Evolutionary conservation across 1,140 invertebrate species (phyloP).

Genomic region (Tetragonula clypearis): DNA sequence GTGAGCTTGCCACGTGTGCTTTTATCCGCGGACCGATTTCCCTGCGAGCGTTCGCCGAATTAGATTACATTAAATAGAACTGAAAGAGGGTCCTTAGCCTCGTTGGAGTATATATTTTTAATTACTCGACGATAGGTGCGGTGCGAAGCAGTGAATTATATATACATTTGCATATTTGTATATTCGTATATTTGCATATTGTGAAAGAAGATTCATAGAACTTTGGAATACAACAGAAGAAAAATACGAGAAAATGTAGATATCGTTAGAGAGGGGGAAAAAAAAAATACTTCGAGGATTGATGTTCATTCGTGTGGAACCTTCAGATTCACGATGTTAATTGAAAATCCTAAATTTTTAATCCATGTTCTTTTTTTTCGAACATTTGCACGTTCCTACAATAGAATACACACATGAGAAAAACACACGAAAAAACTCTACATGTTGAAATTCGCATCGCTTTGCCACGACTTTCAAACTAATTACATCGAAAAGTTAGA

Average conservation of each 20-base stretch:
- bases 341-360: background rate
- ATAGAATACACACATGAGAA: no score
- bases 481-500: background rate
- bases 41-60: background rate
- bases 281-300: no score
- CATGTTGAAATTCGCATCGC: no score
- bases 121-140: background rate
- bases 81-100: background rate
- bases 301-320: no score
- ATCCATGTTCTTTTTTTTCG: no score
- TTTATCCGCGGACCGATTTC: constrained; percentile 3
- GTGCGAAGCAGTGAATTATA: background rate
- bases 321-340: background rate
- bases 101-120: background rate
- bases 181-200: no score
- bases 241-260: background rate
- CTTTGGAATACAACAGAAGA: background rate
- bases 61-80: background rate
- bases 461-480: background rate
- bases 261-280: background rate
- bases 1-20: constrained; percentile 24
- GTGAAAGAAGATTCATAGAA: no score
- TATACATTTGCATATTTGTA: no score
- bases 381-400: no score
- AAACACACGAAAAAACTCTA: no score